Evolutionary conservation across 37 sponge, comb jelly and placozoan species (phyloP), one percentile per base, ranked within the genome.

Genomic region (Amphimedon queenslandica): DNA sequence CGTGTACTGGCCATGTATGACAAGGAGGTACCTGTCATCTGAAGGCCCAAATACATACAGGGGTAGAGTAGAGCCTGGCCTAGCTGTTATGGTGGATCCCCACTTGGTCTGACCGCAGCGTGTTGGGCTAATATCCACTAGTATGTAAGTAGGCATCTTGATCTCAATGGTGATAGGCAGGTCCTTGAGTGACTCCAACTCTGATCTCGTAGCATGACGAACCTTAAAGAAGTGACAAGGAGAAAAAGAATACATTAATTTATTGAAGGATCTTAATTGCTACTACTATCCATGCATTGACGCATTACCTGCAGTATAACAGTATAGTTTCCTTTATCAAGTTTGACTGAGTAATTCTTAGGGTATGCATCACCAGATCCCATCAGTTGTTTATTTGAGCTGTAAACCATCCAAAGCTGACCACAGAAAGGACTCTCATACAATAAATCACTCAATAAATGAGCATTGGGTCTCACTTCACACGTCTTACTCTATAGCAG

Each of bases 381-480:
- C 42, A 92, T 21, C 40, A 83, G 63, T 64, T 88, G 89, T 71
- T 95, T 95, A 58, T 92, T 68, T 11, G 40, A 24, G 51, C 85
- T 67, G 58, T 68, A 95, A 61, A 95, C 51, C 86, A 95, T 85
- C 96, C 96, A 95, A 41, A 92, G 70, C 77, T 95, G 96, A 28
- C 88, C 67, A 13, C 79, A 74, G 63, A 75, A 95, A 25, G 82
- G 82, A 47, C 67, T 75, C 84, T 95, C 96, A 64, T 95, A 95
- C 47, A 95, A 76, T 56, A 95, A 58, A 55, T 84, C 81, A 77
- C 74, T 85, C 61, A 88, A 40, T 32, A 93, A 63, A 4, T 72
- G 70, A 18, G 70, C 64, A 77, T 69, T 67, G 0, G 92, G 87
- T 1, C 83, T 47, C 51, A 91, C 87, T 69, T 91, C 92, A 61